Evolutionary conservation across 2,888 invertebrate genomes (phyloP).

Genomic region (Empis livida): DNA sequence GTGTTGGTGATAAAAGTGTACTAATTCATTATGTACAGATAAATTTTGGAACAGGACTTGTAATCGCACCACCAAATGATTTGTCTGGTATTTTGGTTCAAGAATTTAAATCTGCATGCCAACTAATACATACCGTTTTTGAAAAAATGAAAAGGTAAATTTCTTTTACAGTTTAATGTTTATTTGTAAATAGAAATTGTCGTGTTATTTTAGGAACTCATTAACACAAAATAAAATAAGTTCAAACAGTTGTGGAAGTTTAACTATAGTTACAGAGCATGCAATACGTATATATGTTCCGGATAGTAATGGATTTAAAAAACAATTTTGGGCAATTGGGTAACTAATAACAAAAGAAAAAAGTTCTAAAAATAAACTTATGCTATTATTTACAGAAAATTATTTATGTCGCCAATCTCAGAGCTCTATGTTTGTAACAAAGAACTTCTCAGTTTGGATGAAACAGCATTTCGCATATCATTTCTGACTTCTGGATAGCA

Average conservation of each 20-base stretch:
- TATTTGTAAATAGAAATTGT: too few relatives aligned
- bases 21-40: conserved; percentile 1
- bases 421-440: conserved; percentile 82
- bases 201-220: too few relatives aligned
- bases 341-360: conserved; percentile 29
- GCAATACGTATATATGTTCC: conserved; percentile 55
- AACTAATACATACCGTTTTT: conserved; percentile 58
- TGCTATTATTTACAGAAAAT: conserved; percentile 43
- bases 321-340: conserved; percentile 71
- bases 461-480: conserved; percentile 68
- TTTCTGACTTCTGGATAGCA: too few relatives aligned
- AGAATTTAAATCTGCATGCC: conserved; percentile 58
- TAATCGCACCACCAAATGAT: conserved; percentile 46
- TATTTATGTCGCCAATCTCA: conserved; percentile 62
- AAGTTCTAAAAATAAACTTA: too few relatives aligned
- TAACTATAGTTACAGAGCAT: conserved; percentile 72
- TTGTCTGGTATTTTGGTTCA: conserved; percentile 44
- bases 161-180: neutral
- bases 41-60: conserved; percentile 41
- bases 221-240: conserved; percentile 1
- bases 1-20: conserved; percentile 22
- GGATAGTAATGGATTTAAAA: conserved; percentile 33
- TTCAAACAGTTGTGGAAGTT: conserved; percentile 31
- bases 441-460: conserved; percentile 73
- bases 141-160: conserved; percentile 45